phyloP scores from a whole-genome alignment of 37 sponge, comb jelly and placozoan genomes.

The Chondrosia reniformis region DNA sequence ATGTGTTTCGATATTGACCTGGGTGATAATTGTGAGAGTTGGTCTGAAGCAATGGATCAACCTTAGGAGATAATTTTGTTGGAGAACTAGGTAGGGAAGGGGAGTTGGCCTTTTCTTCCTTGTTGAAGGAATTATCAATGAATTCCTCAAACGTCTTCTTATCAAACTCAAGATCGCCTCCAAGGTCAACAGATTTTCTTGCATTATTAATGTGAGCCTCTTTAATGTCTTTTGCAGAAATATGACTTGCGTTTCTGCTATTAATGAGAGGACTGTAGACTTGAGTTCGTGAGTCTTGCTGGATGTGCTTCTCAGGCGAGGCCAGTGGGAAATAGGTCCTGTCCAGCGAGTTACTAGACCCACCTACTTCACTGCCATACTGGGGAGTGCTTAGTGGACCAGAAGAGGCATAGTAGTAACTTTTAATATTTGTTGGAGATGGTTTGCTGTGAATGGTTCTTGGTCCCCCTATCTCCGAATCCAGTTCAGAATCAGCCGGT shows the following conservation, averaged over 20 bases:
- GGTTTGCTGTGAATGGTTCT: not conserved
- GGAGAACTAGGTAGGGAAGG: too few relatives aligned
- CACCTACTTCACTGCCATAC: not conserved
- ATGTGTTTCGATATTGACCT: too few relatives aligned
- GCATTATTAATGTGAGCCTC: too few relatives aligned
- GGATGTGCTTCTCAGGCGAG: not conserved
- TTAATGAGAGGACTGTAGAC: not conserved
- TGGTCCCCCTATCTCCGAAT: not conserved
- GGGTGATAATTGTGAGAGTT: too few relatives aligned
- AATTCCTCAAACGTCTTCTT: not conserved
- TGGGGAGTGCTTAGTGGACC: slow-evolving; percentile 16
- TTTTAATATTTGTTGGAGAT: not conserved
- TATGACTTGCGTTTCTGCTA: not conserved
- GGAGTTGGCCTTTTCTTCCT: not conserved
- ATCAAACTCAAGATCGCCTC: not conserved
- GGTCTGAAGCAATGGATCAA: too few relatives aligned
- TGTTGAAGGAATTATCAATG: not conserved
- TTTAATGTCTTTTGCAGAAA: too few relatives aligned
- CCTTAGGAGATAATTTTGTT: too few relatives aligned
- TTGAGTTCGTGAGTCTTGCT: not conserved
- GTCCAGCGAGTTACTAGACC: not conserved
- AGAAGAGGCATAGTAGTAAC: not conserved
- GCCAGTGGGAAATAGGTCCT: not conserved
- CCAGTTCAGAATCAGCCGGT: not conserved
- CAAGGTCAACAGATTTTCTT: not conserved